Base-by-base conservation (phyloP, 2,888 invertebrate genomes). In the Taphrorychus bicolor region DNA sequence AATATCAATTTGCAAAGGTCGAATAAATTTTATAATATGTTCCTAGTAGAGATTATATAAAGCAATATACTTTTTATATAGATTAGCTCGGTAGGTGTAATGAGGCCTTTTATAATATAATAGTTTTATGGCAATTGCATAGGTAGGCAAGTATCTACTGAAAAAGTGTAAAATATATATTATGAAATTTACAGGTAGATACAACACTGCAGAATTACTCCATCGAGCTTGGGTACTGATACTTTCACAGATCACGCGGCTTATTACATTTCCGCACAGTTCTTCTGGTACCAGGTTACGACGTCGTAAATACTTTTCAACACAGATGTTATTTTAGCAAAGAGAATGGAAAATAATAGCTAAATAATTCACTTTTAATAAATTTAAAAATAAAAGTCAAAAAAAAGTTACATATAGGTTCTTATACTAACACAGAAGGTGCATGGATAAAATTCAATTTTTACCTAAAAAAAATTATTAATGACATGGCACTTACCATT, bases 201-300 rank as follows among this genome's bases (percentile, higher is more conserved):
- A 18, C 19, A 17, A 51, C 11, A 11, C 11, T 51, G 18, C 17
- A n/a, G 7, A 9, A 51, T 45, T 16, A 14, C 17, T 45, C 16
- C 45, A 45, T 14, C 16, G 7, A 2, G 17, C 14, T 45, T 32
- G 32, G 11, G 5, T 45, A 45, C 5, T 45, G 17, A 45, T 45
- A 45, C 45, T 45, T 45, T 45, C 51, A 51, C 51, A 22, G 51
- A 18, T 51, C 45, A 32, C 11, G 32, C 32, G 45, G 45, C 17
- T 45, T 45, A n/a, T n/a, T n/a, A 17, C 17, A 5, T 21, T 51
- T 51, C 18, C 19, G 21, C 21, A 19, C 9, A 51, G n/a, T 51
- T 51, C 22, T 18, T 22, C 11, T 51, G 51, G 51, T 51, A 51
- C 51, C 51, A 51, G 7, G 51, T 17, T 51, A 19, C 51, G 51